phyloP scores from a whole-genome alignment of 2,797 vertebrate genomes.

The Morus bassanus region DNA sequence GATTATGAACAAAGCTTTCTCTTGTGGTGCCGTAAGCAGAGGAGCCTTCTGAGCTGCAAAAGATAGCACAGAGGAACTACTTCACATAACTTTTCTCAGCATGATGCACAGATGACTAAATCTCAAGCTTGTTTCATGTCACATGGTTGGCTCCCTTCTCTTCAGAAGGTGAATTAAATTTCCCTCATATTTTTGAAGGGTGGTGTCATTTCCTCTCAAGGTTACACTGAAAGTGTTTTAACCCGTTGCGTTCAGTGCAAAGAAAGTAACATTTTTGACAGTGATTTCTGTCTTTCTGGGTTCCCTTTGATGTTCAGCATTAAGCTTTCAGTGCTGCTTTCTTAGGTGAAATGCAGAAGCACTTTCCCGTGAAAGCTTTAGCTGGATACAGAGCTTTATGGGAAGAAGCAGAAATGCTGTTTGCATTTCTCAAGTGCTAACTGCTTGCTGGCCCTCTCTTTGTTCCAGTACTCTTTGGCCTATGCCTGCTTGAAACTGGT shows the following conservation, averaged over 20 bases:
- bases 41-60: neutral
- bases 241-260: constrained; percentile 3
- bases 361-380: neutral
- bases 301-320: constrained; percentile 62
- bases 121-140: neutral
- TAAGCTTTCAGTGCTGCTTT: constrained; percentile 47
- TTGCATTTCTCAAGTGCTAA: neutral
- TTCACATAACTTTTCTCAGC: neutral
- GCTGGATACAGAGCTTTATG: neutral
- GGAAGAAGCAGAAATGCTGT: neutral
- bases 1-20: neutral
- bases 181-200: neutral
- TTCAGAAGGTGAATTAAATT: constrained; percentile 15
- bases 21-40: neutral
- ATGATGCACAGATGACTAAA: neutral
- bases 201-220: neutral
- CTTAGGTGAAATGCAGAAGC: neutral
- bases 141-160: neutral
- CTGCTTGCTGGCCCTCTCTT: neutral
- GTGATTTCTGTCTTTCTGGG: constrained; percentile 19
- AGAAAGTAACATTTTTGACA: constrained; percentile 40
- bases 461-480: constrained; percentile 89
- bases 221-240: constrained; percentile 11
- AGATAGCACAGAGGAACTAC: neutral
- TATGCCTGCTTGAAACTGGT: constrained; percentile 96